phyloP scores from a whole-genome alignment of 2,888 invertebrate species.

The Notodonta dromedarius region DNA sequence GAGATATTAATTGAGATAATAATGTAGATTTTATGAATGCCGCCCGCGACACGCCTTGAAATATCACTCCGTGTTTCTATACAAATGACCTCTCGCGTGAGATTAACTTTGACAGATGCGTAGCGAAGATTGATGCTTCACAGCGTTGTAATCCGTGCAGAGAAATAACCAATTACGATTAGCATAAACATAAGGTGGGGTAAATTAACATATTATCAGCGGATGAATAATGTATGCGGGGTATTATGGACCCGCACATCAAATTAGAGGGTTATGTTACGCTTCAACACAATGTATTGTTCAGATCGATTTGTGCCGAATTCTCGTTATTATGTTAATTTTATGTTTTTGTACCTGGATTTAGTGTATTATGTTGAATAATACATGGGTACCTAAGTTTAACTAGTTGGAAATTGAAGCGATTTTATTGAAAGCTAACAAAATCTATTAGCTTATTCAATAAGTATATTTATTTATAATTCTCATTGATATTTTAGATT shows the following conservation, averaged over 20 bases:
- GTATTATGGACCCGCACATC: constrained; percentile 52
- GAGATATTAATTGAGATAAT: constrained; percentile 67
- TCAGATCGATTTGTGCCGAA: constrained; percentile 38
- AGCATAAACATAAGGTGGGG: constrained; percentile 79
- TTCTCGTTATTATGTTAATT: constrained; percentile 57
- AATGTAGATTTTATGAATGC: constrained; percentile 58
- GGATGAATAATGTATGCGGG: constrained; percentile 73
- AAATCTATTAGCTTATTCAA: neutral
- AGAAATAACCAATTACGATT: constrained; percentile 82
- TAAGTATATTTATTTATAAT: too few species aligned
- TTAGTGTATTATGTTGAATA: constrained; percentile 42
- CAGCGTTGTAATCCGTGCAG: constrained; percentile 64
- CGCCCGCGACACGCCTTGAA: constrained; percentile 38
- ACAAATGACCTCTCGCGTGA: constrained; percentile 49
- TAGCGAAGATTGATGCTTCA: constrained; percentile 60
- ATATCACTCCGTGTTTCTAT: constrained; percentile 41
- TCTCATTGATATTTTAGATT: too few species aligned
- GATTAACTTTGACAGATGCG: constrained; percentile 25
- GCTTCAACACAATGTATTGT: constrained; percentile 45
- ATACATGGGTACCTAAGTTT: constrained; percentile 28
- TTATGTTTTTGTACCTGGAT: constrained; percentile 49
- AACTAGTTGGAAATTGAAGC: neutral
- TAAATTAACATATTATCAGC: constrained; percentile 76
- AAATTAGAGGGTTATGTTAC: constrained; percentile 66
- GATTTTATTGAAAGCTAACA: neutral